Evolutionary conservation across 92 coral and sea anemone genomes (phyloP).

Genomic region (Umimayanthus kanabou): DNA sequence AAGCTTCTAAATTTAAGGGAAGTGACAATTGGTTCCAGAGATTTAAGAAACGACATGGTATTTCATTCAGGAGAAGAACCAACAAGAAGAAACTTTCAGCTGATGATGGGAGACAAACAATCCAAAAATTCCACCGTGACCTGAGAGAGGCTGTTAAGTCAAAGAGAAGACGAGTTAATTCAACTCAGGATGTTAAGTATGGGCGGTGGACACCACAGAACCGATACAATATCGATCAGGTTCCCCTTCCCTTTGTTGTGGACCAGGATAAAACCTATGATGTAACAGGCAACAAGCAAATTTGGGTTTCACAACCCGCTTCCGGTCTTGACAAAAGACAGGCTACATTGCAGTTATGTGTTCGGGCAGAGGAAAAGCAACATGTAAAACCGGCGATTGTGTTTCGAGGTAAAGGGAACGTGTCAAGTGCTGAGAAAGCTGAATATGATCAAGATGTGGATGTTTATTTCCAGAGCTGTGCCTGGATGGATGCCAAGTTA

Average conservation of each 20-base stretch:
- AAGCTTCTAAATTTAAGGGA: conserved; percentile 63
- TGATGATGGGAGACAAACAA: conserved; percentile 49
- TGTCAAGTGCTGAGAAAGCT: conserved; percentile 39
- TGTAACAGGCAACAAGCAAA: conserved; percentile 44
- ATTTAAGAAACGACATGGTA: conserved; percentile 43
- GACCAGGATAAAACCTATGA: conserved; percentile 44
- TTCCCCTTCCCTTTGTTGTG: conserved; percentile 54
- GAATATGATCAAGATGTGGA: conserved; percentile 45
- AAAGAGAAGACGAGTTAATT: conserved; percentile 37
- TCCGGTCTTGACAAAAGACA: conserved; percentile 51
- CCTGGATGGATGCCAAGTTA: conserved; percentile 45
- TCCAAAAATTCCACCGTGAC: conserved; percentile 44
- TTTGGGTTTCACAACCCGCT: conserved; percentile 57
- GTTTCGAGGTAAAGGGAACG: conserved; percentile 43
- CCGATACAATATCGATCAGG: conserved; percentile 49
- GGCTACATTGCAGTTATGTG: conserved; percentile 50
- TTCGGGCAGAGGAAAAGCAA: conserved; percentile 43
- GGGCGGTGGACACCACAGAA: conserved; percentile 53
- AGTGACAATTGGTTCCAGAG: conserved; percentile 51
- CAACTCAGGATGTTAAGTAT: conserved; percentile 48
- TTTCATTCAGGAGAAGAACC: conserved; percentile 48
- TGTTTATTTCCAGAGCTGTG: conserved; percentile 21
- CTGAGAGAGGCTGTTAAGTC: conserved; percentile 48
- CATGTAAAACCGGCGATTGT: conserved; percentile 37
- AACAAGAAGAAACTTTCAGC: conserved; percentile 50